A percentile compares a stretch with the other conserved stretches of the same genome.
Evolutionary conservation across 2,113 vertebrate species (phyloP).

Genomic region (Danionella cerebrum): DNA sequence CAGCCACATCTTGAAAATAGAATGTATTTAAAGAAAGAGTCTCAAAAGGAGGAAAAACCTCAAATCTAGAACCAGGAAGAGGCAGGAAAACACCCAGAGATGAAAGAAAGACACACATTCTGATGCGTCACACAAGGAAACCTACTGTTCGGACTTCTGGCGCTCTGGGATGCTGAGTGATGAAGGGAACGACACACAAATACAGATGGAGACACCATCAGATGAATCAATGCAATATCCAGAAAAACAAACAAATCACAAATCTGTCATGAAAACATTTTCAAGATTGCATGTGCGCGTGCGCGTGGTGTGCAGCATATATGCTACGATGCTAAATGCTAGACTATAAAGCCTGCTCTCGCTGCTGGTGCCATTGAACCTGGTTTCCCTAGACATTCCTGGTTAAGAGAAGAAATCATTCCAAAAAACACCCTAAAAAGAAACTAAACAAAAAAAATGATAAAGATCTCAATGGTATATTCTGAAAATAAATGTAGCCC

Average conservation of each 20-base stretch:
- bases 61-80: background rate
- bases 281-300: no score
- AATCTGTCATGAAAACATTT: background rate
- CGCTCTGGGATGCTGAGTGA: constrained; percentile 64
- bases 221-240: constrained; percentile 17
- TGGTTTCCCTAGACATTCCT: no score
- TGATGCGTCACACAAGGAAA: constrained; percentile 31
- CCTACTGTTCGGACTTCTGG: constrained; percentile 65
- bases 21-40: background rate
- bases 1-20: background rate
- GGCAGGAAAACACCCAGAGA: background rate
- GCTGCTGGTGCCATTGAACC: no score
- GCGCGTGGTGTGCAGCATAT: no score
- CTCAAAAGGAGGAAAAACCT: background rate
- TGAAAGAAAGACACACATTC: background rate
- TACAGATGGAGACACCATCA: constrained; percentile 33
- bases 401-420: no score
- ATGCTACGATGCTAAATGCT: no score
- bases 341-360: no score
- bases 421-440: no score
- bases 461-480: no score
- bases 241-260: constrained; percentile 26
- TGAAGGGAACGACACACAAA: constrained; percentile 56
- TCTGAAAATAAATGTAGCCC: no score
- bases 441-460: no score